A percentile compares a stretch with the other conserved stretches of the same genome.
These are phyloP conservation scores for Diploscapter pachys DNA, from an alignment of 1,140 invertebrate genomes.

Conservation along the genomic window DNA sequence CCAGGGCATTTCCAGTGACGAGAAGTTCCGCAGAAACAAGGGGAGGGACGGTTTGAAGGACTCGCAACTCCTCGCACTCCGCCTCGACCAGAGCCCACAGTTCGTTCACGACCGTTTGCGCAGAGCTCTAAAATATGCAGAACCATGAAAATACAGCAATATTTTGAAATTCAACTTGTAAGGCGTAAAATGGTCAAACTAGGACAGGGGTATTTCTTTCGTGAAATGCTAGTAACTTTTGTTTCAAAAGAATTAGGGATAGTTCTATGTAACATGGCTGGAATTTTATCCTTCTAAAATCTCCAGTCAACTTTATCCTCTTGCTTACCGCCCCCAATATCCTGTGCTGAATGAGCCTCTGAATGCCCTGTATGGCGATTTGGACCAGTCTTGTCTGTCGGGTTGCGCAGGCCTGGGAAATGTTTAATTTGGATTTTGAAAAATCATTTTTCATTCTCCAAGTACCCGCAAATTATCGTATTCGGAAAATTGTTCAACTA, in stretches of 20 bases:
- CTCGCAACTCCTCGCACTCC: constrained; percentile 87
- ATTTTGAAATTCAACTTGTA: background rate
- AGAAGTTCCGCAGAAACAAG: constrained; percentile 56
- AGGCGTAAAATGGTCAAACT: background rate
- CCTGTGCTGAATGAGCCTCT: constrained; percentile 66
- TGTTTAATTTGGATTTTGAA: too few species aligned
- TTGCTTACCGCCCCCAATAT: constrained; percentile 62
- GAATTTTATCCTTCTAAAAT: too few species aligned
- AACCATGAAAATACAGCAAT: background rate
- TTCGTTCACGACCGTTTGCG: constrained; percentile 84
- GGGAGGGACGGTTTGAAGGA: constrained; percentile 67
- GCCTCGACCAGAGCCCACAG: constrained; percentile 87
- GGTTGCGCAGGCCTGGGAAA: constrained; percentile 79
- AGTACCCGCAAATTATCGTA: too few species aligned
- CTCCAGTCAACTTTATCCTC: too few species aligned
- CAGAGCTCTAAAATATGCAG: constrained; percentile 66
- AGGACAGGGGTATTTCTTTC: background rate
- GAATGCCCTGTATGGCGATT: constrained; percentile 84
- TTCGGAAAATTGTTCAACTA: too few species aligned
- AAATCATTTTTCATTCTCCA: too few species aligned
- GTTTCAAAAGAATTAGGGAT: background rate
- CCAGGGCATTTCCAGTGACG: constrained; percentile 79
- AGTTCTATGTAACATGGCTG: background rate
- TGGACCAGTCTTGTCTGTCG: constrained; percentile 92
- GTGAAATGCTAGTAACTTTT: background rate